Evolutionary conservation across 2,797 vertebrate genomes (phyloP).

Genomic region (Pempheris klunzingeri): DNA sequence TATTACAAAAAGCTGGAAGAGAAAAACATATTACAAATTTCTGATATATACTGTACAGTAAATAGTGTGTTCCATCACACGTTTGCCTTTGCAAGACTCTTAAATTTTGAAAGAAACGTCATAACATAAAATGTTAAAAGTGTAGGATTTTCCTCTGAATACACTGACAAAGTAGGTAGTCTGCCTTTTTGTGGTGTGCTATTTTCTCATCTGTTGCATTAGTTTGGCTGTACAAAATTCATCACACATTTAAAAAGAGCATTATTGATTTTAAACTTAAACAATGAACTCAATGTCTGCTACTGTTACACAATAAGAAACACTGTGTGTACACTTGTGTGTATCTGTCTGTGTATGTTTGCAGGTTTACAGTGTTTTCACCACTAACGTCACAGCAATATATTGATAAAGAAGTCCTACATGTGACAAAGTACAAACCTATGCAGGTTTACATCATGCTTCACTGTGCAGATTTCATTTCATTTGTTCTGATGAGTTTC

Average conservation of each 20-base stretch:
- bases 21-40: constrained; percentile 52
- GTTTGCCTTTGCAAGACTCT: constrained; percentile 33
- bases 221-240: constrained; percentile 24
- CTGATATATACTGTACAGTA: constrained; percentile 72
- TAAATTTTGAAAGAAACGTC: constrained; percentile 23
- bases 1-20: constrained; percentile 54
- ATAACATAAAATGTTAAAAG: constrained; percentile 18
- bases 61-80: constrained; percentile 38
- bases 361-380: constrained; percentile 53
- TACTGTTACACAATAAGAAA: constrained; percentile 45
- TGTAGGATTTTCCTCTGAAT: constrained; percentile 8
- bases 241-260: constrained; percentile 7
- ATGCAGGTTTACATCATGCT: constrained; percentile 53
- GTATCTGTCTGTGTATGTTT: constrained; percentile 39
- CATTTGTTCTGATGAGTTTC: constrained; percentile 44
- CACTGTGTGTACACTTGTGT: too few relatives aligned
- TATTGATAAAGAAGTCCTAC: constrained; percentile 23
- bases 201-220: constrained; percentile 24
- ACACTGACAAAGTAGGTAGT: not conserved
- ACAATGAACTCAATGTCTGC: constrained; percentile 25
- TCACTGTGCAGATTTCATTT: constrained; percentile 38
- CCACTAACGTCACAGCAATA: constrained; percentile 56
- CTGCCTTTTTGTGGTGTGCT: constrained; percentile 12
- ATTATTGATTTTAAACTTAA: constrained; percentile 16
- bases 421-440: constrained; percentile 34